Evolutionary conservation across 1,140 invertebrate genomes (phyloP).

Genomic region (Atta texana): DNA sequence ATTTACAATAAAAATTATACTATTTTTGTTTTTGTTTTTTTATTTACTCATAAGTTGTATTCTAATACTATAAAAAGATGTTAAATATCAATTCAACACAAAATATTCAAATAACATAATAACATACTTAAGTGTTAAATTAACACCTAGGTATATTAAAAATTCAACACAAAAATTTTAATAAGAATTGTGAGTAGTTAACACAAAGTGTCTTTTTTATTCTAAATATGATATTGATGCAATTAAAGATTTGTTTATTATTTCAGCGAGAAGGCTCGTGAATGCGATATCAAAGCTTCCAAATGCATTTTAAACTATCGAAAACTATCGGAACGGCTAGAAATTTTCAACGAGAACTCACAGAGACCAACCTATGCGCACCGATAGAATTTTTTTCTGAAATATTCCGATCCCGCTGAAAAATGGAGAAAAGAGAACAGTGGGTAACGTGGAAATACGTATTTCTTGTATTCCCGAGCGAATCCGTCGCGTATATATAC

Average conservation of each 20-base stretch:
- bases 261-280: background rate
- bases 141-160: too few species aligned
- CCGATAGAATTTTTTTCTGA: constrained; percentile 44
- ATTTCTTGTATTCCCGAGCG: constrained; percentile 59
- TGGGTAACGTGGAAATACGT: constrained; percentile 35
- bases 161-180: too few species aligned
- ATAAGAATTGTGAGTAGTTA: too few species aligned
- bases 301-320: background rate
- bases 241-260: background rate
- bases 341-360: constrained; percentile 29
- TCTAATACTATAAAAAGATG: too few species aligned
- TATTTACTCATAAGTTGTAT: too few species aligned
- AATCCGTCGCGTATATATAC: constrained; percentile 9
- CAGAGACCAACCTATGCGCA: background rate
- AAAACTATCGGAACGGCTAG: constrained; percentile 26
- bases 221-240: background rate
- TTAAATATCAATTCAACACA: too few species aligned
- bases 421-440: constrained; percentile 54
- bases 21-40: too few species aligned
- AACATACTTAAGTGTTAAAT: too few species aligned
- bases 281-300: background rate
- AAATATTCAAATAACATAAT: too few species aligned
- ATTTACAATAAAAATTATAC: too few species aligned
- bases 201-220: background rate
- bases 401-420: constrained; percentile 56